Conservation (phyloP, 1,140 invertebrate species). For the Drosophila willistoni region DNA sequence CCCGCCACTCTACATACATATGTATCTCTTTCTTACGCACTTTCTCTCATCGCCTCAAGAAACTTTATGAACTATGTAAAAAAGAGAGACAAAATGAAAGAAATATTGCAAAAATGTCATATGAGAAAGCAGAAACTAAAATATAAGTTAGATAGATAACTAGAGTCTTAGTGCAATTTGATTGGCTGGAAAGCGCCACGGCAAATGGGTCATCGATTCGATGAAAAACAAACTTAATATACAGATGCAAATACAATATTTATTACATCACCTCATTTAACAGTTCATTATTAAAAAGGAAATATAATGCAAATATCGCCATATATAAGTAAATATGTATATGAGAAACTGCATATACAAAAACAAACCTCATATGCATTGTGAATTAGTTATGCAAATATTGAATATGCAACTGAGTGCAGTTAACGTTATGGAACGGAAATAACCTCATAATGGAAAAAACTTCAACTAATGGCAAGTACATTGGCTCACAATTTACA, state of each 20-base stretch:
- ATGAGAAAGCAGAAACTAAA: constrained; percentile 70
- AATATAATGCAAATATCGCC: constrained; percentile 1
- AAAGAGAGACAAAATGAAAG: constrained; percentile 23
- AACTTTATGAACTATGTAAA: constrained; percentile 80
- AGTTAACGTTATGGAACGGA: constrained; percentile 43
- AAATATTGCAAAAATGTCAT: constrained; percentile 63
- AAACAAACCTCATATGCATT: constrained; percentile 22
- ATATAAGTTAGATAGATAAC: constrained; percentile 30
- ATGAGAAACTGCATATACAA: constrained; percentile 21
- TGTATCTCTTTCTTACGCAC: constrained; percentile 58
- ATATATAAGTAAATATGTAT: constrained; percentile 19
- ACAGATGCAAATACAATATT: neutral
- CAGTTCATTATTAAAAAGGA: constrained; percentile 50
- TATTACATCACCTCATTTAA: constrained; percentile 56
- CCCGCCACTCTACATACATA: constrained; percentile 29
- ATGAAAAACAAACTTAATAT: constrained; percentile 2
- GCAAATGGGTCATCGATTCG: constrained; percentile 65
- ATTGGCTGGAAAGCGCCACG: constrained; percentile 72
- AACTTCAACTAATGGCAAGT: neutral
- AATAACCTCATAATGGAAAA: constrained; percentile 31
- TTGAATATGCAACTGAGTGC: constrained; percentile 57
- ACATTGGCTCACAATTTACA: too few relatives aligned
- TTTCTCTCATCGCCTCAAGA: constrained; percentile 59
- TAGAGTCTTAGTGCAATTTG: constrained; percentile 59
- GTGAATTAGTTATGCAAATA: constrained; percentile 74